Conservation (phyloP, 1,140 invertebrate genomes). For the Philotrypesis tridentata region DNA sequence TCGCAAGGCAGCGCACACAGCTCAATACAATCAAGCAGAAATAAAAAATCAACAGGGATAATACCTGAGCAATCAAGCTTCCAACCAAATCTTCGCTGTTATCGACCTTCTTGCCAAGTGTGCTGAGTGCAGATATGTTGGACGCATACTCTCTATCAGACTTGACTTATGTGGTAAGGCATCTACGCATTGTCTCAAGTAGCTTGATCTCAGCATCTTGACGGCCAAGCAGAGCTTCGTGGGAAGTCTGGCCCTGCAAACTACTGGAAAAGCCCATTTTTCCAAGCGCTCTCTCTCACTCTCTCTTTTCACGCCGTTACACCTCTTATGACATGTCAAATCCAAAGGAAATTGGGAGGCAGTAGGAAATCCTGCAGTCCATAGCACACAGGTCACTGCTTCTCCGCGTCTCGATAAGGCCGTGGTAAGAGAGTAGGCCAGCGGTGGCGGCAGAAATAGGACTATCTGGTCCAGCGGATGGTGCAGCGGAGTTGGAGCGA, state of each 20-base stretch:
- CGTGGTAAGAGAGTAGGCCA: background rate
- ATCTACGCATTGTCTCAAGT: conserved; percentile 90
- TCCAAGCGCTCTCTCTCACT: background rate
- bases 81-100: conserved; percentile 85
- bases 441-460: background rate
- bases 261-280: conserved; percentile 90
- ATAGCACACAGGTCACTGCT: conserved; percentile 8
- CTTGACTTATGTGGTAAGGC: conserved; percentile 88
- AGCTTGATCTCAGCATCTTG: conserved; percentile 94
- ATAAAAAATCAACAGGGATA: background rate
- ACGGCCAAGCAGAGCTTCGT: conserved; percentile 88
- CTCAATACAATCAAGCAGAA: no score
- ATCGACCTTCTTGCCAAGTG: conserved; percentile 89
- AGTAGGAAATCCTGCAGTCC: background rate
- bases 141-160: conserved; percentile 92
- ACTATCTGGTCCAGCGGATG: background rate
- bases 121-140: conserved; percentile 83
- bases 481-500: background rate
- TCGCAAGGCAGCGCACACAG: no score
- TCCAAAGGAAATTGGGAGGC: background rate
- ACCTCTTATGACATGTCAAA: conserved; percentile 31
- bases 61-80: conserved; percentile 74
- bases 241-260: conserved; percentile 85
- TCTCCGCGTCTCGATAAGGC: background rate
- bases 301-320: no score